A percentile compares a stretch with the other conserved stretches of the same genome.
Conservation (phyloP, 2,113 vertebrate genomes). For the Ictalurus furcatus region DNA sequence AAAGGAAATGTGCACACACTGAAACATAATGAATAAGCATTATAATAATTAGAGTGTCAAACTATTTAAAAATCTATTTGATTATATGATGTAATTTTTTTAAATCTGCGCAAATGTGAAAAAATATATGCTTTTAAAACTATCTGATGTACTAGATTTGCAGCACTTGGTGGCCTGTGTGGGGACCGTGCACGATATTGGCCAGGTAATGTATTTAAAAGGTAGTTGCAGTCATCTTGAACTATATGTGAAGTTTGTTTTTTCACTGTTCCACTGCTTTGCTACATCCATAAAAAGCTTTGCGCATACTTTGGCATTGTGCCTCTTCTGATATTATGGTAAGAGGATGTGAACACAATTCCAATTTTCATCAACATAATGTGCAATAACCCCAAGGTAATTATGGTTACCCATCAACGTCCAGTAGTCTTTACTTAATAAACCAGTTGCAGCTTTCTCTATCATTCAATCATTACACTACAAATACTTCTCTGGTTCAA, state of each 20-base stretch:
- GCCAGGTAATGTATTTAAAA: not conserved
- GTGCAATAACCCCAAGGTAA: not conserved
- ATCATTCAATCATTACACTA: not conserved
- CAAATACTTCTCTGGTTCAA: not conserved
- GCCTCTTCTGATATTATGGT: not conserved
- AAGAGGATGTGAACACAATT: slow-evolving; percentile 9
- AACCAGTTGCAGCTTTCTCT: not conserved
- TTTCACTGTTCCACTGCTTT: not conserved
- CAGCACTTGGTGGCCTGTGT: not conserved
- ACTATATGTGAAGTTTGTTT: not conserved
- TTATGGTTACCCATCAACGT: not conserved
- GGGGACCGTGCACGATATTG: not conserved
- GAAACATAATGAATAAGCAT: not conserved
- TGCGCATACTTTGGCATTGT: slow-evolving; percentile 8
- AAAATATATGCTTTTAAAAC: not conserved
- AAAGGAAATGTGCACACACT: not conserved
- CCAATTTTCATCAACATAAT: slow-evolving; percentile 14
- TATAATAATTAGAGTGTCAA: not conserved
- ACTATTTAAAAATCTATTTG: not conserved
- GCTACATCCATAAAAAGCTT: not conserved
- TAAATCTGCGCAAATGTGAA: not conserved
- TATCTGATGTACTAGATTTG: not conserved
- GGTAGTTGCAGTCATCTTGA: too few species aligned
- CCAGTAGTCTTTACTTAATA: slow-evolving; percentile 11
- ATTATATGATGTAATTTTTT: not conserved